Base-by-base conservation (phyloP, 2,888 invertebrate species). In the Oligia fasciuncula region DNA sequence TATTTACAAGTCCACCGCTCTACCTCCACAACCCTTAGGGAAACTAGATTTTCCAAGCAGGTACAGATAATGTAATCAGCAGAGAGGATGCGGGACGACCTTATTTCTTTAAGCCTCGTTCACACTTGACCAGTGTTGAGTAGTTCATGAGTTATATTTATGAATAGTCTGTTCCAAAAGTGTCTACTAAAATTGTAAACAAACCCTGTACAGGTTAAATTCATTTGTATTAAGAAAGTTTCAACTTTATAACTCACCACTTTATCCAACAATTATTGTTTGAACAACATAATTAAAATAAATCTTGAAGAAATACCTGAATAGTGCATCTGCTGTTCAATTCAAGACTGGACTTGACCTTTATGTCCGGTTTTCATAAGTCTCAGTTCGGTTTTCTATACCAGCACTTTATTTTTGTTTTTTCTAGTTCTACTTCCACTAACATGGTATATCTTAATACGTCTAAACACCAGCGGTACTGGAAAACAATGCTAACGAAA, bases 61-160 rank as follows among this genome's bases (percentile, higher is more conserved):
- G 65, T 70, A 62, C 29, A 67, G 40, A 29, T 83, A 81, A 81
- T 83, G 60, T 65, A 77, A 81, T 83, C 68, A 81, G 46, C 60
- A n/a, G 13, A 19, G 35, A 35, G 65, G 11, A 82, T 19, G 67
- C 17, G 23, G 5, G 49, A 9, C 40, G n/a, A 54, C 4, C 68
- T 43, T 78, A 13, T 8, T 71, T 19, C 23, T 60, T 71, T 40
- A 63, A 40, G 63, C 40, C 19, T 60, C n/a, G 23, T 40, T 3
- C 23, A 40, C 17, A n/a, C n/a, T 17, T 51, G 14, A 23, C 4
- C 2, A 69, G 49, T 51, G 14, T 69, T 49, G 23, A 35, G 23
- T 40, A 17, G n/a, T 51, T 3, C 17, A 1, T 9, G 14, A 51
- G 14, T 23, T 23, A 14, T 9, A 23, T 23, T 35, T 23, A 65